phyloP scores from a whole-genome alignment of 2,888 invertebrate species.

The Tridacna gigas region DNA sequence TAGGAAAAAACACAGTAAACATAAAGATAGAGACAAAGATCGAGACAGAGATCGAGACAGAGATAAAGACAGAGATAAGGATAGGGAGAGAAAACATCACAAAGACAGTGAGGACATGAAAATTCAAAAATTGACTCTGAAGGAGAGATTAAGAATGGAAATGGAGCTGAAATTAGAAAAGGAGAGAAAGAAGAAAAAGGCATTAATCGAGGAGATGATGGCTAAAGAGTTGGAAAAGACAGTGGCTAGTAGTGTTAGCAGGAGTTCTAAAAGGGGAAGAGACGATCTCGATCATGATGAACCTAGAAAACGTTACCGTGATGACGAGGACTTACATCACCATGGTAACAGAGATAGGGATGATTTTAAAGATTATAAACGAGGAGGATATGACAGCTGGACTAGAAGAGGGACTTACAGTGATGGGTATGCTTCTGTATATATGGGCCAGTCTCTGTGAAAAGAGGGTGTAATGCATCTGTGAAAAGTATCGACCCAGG shows the following conservation, averaged over 20 bases:
- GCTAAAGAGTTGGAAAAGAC: constrained; percentile 69
- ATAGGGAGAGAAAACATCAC: constrained; percentile 51
- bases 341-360: constrained; percentile 19
- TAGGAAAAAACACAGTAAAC: constrained; percentile 18
- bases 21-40: constrained; percentile 27
- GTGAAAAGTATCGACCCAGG: background rate
- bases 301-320: constrained; percentile 45
- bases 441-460: too few species aligned
- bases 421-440: constrained; percentile 37
- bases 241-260: constrained; percentile 47
- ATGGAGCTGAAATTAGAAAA: constrained; percentile 67
- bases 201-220: constrained; percentile 71
- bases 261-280: constrained; percentile 19
- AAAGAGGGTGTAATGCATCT: background rate
- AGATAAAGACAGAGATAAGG: constrained; percentile 38
- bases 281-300: constrained; percentile 16
- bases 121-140: constrained; percentile 60
- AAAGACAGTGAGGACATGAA: constrained; percentile 55
- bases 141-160: constrained; percentile 62
- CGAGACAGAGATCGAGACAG: constrained; percentile 30
- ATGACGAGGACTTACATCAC: constrained; percentile 44
- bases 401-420: constrained; percentile 31
- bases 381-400: constrained; percentile 50
- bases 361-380: constrained; percentile 43
- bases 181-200: constrained; percentile 66